Evolutionary conservation across 2,113 vertebrate genomes (phyloP).

Genomic region (Litocranius walleri): DNA sequence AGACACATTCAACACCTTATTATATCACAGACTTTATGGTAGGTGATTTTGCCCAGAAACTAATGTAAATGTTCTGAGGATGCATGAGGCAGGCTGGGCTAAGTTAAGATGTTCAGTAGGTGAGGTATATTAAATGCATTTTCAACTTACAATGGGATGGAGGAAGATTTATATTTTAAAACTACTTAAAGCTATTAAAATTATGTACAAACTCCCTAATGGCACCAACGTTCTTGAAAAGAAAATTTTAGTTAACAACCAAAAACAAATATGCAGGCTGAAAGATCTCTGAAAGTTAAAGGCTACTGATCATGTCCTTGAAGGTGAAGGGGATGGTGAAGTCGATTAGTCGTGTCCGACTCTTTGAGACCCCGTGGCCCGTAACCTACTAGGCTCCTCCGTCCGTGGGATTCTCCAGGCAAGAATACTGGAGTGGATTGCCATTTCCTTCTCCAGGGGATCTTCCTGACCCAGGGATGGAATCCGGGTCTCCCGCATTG

Average conservation of each 20-base stretch:
- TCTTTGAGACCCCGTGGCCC: too few relatives aligned
- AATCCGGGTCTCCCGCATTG: too few relatives aligned
- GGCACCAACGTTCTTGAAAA: background rate
- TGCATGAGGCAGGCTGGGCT: background rate
- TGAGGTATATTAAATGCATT: background rate
- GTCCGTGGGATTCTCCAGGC: background rate
- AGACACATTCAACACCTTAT: background rate
- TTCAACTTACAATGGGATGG: background rate
- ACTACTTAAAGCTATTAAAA: constrained; percentile 1
- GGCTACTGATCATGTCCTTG: background rate
- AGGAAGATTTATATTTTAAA: background rate
- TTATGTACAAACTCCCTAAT: background rate
- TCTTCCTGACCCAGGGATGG: too few relatives aligned
- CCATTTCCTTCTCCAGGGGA: too few relatives aligned
- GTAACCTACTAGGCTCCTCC: too few relatives aligned
- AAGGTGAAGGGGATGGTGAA: too few relatives aligned
- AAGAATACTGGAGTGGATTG: too few relatives aligned
- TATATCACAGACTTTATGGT: background rate
- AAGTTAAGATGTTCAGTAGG: background rate
- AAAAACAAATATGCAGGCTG: background rate
- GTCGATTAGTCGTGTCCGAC: too few relatives aligned
- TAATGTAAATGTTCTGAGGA: background rate
- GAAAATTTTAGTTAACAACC: background rate
- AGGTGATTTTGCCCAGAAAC: background rate
- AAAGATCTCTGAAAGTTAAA: background rate